Conservation (phyloP, 1,140 invertebrate species). For the Leptinotarsa undecemlineata region DNA sequence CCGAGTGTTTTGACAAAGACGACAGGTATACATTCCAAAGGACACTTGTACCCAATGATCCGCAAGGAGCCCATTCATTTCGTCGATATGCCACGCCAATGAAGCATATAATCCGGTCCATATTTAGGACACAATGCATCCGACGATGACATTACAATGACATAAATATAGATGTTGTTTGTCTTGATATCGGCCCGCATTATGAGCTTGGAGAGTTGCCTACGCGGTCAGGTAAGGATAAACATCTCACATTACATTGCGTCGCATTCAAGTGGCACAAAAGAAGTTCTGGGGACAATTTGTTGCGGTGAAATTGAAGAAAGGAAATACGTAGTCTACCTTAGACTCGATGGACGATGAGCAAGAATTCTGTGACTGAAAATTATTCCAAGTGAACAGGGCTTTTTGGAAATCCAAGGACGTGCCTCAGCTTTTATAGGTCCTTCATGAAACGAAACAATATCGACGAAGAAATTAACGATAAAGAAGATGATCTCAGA, state of each 20-base stretch:
- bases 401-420: too few relatives aligned
- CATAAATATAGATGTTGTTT: constrained; percentile 49
- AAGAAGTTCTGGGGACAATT: constrained; percentile 45
- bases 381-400: too few relatives aligned
- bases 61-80: background rate
- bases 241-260: constrained; percentile 48
- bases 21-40: too few relatives aligned
- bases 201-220: constrained; percentile 33
- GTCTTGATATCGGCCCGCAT: constrained; percentile 44
- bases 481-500: too few relatives aligned
- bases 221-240: constrained; percentile 47
- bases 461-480: too few relatives aligned
- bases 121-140: constrained; percentile 1
- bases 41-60: background rate
- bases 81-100: background rate
- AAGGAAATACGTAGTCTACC: constrained; percentile 39
- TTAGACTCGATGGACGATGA: too few relatives aligned
- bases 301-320: constrained; percentile 42
- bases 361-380: too few relatives aligned
- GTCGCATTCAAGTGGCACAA: constrained; percentile 43
- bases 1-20: too few relatives aligned
- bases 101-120: constrained; percentile 5
- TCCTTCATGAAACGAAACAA: too few relatives aligned
- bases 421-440: too few relatives aligned
- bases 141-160: constrained; percentile 5